Evolutionary conservation across 2,888 invertebrate species (phyloP).

Genomic region (Bombylius major): DNA sequence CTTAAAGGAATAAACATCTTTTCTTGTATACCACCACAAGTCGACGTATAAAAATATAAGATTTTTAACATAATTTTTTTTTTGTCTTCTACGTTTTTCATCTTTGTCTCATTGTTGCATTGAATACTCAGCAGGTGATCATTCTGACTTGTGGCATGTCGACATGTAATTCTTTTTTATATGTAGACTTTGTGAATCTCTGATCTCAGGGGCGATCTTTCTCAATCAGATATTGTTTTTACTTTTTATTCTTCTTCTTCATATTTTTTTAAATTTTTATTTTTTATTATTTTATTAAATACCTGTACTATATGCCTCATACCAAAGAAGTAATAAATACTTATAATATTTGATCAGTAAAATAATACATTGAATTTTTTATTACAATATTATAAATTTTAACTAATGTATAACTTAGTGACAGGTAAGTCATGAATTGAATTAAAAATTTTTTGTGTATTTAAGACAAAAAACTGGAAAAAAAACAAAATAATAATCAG

Average conservation of each 20-base stretch:
- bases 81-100: no score
- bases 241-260: no score
- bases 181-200: conserved; percentile 1
- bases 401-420: background rate
- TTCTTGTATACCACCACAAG: no score
- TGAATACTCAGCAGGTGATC: conserved; percentile 9
- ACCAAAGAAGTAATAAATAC: background rate
- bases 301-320: no score
- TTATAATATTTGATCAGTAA: background rate
- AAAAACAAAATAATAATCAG: no score
- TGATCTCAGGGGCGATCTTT: conserved; percentile 6
- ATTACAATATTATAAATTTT: no score
- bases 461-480: background rate
- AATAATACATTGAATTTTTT: no score
- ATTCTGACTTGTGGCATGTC: conserved; percentile 11
- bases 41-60: no score
- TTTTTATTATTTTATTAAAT: no score
- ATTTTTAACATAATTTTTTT: no score
- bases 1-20: no score
- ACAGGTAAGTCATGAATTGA: conserved; percentile 8
- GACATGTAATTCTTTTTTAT: conserved; percentile 10
- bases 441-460: background rate
- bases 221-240: background rate
- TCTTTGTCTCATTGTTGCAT: background rate
- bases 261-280: background rate